phyloP scores from a whole-genome alignment of 2,888 invertebrate species.

The Cyaniris semiargus region DNA sequence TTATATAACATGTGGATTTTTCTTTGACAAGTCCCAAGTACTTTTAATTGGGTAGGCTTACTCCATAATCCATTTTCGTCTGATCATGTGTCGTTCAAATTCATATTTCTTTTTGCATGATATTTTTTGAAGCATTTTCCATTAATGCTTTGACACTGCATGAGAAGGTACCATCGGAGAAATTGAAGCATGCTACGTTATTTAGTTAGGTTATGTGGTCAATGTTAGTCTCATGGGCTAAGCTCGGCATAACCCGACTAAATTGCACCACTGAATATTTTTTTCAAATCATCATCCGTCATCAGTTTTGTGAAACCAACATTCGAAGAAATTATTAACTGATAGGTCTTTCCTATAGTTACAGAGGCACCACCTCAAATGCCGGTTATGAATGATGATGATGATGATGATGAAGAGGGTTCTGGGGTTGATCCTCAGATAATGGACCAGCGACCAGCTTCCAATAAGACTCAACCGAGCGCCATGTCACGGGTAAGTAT shows the following conservation, averaged over 20 bases:
- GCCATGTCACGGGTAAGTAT: conserved; percentile 55
- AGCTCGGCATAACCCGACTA: not conserved
- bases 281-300: not conserved
- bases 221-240: not conserved
- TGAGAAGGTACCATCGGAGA: not conserved
- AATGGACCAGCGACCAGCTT: conserved; percentile 39
- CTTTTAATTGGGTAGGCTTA: conserved; percentile 1
- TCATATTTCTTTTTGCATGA: conserved; percentile 2
- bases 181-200: not conserved
- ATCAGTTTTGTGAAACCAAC: not conserved
- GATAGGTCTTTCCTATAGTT: not conserved
- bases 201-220: not conserved
- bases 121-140: not conserved
- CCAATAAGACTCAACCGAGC: conserved; percentile 39
- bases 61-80: not conserved
- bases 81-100: not conserved
- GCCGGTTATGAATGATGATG: conserved; percentile 52
- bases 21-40: not conserved
- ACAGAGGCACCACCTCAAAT: conserved; percentile 43
- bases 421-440: conserved; percentile 75
- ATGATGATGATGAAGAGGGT: conserved; percentile 72
- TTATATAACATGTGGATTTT: not conserved
- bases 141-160: not conserved
- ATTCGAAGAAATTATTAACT: not conserved
- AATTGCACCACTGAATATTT: not conserved